Conservation (phyloP, 2,797 vertebrate genomes). For the Silurus lanzhouensis region DNA sequence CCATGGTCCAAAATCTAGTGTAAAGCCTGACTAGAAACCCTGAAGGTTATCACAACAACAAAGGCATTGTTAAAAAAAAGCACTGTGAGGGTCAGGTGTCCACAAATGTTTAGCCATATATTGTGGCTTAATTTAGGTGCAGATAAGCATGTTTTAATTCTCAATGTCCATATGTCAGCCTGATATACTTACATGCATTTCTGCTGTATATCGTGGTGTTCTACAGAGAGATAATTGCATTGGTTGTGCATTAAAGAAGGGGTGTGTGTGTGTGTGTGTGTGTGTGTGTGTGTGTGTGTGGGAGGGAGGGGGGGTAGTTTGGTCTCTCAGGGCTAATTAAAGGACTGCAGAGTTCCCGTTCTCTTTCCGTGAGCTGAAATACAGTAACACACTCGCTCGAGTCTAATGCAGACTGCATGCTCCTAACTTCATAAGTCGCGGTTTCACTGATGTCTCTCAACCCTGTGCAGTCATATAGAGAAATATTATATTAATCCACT, state of each 20-base stretch:
- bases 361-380: conserved; percentile 44
- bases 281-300: too few species aligned
- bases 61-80: not conserved
- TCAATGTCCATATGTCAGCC: not conserved
- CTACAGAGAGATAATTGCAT: not conserved
- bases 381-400: conserved; percentile 48
- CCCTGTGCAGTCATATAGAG: conserved; percentile 55
- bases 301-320: not conserved
- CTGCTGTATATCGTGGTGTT: not conserved
- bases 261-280: too few species aligned
- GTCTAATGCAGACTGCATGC: conserved; percentile 53
- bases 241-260: not conserved
- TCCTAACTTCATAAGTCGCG: conserved; percentile 54
- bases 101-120: not conserved
- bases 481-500: conserved; percentile 67
- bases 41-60: not conserved
- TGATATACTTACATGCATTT: not conserved
- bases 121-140: not conserved
- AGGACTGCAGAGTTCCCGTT: conserved; percentile 43
- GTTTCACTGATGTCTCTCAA: conserved; percentile 58
- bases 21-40: not conserved
- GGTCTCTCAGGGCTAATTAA: conserved; percentile 52
- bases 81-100: not conserved
- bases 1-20: not conserved
- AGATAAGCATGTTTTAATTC: not conserved